Conservation (phyloP, 1,140 invertebrate species). For the Choristoneura fumiferana region DNA sequence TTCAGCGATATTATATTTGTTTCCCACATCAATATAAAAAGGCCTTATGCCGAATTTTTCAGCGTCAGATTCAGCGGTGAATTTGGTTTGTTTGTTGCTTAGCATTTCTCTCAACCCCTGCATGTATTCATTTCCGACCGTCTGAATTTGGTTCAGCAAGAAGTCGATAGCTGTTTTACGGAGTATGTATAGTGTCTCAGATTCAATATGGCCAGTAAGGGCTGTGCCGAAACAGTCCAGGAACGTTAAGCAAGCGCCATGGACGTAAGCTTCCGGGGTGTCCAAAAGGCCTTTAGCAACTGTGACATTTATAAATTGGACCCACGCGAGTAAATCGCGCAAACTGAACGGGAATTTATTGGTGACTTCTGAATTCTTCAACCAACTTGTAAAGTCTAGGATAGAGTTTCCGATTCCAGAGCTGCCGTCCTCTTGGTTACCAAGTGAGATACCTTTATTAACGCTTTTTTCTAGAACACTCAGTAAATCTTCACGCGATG, state of each 20-base stretch:
- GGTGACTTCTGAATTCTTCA: constrained; percentile 85
- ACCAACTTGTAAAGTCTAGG: constrained; percentile 90
- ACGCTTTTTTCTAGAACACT: constrained; percentile 91
- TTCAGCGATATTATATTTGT: constrained; percentile 36
- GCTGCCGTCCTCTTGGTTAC: constrained; percentile 78
- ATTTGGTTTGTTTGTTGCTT: constrained; percentile 44
- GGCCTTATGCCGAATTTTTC: constrained; percentile 84
- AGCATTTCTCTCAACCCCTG: constrained; percentile 52
- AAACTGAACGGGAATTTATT: constrained; percentile 92
- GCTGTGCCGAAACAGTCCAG: constrained; percentile 93
- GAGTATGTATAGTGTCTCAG: constrained; percentile 74
- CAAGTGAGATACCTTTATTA: constrained; percentile 66
- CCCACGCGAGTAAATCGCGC: constrained; percentile 95
- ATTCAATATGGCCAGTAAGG: constrained; percentile 81
- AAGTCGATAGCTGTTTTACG: constrained; percentile 75
- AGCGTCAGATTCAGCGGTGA: constrained; percentile 47
- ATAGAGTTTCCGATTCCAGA: constrained; percentile 84
- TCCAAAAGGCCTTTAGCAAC: constrained; percentile 72
- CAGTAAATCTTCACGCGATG: constrained; percentile 84
- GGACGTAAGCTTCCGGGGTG: constrained; percentile 85
- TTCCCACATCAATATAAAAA: constrained; percentile 83
- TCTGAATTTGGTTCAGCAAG: constrained; percentile 75
- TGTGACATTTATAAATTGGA: constrained; percentile 91
- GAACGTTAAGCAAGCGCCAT: constrained; percentile 94
- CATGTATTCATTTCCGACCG: constrained; percentile 47